phyloP scores from a whole-genome alignment of 2,888 invertebrate species.

The Microplitis deprimator region DNA sequence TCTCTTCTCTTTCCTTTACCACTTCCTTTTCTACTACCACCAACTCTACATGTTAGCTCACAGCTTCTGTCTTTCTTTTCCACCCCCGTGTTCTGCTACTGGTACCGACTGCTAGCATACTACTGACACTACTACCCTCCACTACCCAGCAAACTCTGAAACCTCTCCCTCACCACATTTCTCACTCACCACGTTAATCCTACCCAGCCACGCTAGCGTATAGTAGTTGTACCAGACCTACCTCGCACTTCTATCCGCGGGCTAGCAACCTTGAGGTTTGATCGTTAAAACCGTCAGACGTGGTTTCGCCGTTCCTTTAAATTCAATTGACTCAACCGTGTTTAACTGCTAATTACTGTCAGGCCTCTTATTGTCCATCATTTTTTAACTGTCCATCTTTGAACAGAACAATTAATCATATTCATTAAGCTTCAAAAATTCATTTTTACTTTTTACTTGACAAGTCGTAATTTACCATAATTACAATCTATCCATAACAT shows the following conservation, averaged over 20 bases:
- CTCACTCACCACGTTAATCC: slow-evolving; percentile 3
- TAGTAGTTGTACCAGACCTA: slow-evolving; percentile 5
- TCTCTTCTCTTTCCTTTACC: neutral
- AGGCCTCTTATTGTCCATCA: neutral
- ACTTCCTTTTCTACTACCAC: neutral
- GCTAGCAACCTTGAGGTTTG: slow-evolving; percentile 8
- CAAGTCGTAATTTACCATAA: too few relatives aligned
- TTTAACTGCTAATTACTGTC: slow-evolving; percentile 5
- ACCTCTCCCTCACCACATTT: neutral
- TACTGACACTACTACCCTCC: neutral
- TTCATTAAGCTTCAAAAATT: too few relatives aligned
- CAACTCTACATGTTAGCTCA: neutral
- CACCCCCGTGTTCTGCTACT: neutral
- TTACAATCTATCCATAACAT: neutral
- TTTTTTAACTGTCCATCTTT: neutral
- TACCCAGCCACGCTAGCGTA: neutral
- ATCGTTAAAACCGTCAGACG: slow-evolving; percentile 20
- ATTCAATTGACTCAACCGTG: slow-evolving; percentile 10
- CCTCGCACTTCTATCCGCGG: slow-evolving; percentile 7
- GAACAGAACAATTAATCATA: too few relatives aligned
- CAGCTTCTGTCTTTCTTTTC: neutral
- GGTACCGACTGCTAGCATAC: neutral
- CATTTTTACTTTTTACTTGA: too few relatives aligned
- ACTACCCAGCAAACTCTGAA: neutral
- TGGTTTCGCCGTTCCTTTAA: neutral